A percentile compares a stretch with the other conserved stretches of the same genome.
phyloP scores from a whole-genome alignment of 2,888 invertebrate genomes.

The Microctonus aethiopoides region DNA sequence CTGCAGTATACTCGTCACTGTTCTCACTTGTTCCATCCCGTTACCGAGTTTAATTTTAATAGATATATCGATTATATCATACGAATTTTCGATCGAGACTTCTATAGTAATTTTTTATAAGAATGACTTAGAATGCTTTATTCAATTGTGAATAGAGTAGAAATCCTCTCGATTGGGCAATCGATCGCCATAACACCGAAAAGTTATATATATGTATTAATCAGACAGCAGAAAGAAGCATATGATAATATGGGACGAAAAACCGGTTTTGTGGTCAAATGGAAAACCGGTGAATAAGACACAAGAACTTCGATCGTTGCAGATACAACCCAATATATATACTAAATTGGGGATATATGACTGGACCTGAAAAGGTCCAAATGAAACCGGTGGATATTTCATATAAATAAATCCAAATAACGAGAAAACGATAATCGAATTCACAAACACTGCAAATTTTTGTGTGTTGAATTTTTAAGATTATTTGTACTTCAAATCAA shows the following conservation, averaged over 20 bases:
- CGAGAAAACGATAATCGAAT: too few relatives aligned
- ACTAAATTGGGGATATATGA: conserved; percentile 21
- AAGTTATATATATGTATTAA: conserved; percentile 9
- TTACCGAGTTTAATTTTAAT: background rate
- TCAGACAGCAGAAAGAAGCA: background rate
- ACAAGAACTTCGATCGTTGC: conserved; percentile 42
- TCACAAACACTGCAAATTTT: too few relatives aligned
- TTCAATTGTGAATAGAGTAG: too few relatives aligned
- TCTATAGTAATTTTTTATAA: background rate
- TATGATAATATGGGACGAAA: conserved; percentile 24
- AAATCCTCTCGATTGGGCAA: background rate
- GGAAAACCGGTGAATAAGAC: conserved; percentile 45
- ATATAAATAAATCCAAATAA: background rate
- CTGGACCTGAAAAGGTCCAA: conserved; percentile 15
- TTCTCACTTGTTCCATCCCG: background rate
- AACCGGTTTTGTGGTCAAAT: conserved; percentile 47
- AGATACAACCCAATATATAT: conserved; percentile 10
- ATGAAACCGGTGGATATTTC: conserved; percentile 28
- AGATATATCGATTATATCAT: background rate
- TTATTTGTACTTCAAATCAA: too few relatives aligned
- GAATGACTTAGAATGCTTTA: background rate
- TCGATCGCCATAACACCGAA: conserved; percentile 15
- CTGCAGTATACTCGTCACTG: background rate
- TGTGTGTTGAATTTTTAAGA: too few relatives aligned
- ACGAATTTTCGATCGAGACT: background rate